Base-by-base conservation (phyloP, 2,888 invertebrate genomes). In the Smittia aterrima region DNA sequence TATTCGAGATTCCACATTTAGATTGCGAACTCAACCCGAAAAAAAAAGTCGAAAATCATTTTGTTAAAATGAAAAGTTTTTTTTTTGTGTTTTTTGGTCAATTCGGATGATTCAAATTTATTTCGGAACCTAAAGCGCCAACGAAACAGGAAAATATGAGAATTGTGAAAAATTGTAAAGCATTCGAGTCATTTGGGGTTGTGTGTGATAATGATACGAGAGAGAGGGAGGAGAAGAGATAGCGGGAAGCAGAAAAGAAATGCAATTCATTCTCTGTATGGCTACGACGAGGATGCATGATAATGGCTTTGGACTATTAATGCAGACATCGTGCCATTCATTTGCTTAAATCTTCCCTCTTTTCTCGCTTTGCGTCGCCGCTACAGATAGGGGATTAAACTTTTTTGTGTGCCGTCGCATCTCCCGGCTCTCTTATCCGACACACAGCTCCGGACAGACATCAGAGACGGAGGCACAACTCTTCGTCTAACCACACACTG, bases 271-370 rank as follows among this genome's bases (percentile, higher is more conserved):
- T 58, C 58, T 20, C 58, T 16, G 24, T 38, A 6, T 24, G 24
- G 24, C 24, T 9, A 58, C 9, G 3, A 18, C 18, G 22, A 16
- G 58, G 24, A 22, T 24, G 18, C 66, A 66, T 32, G 66, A 66
- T 66, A 66, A 66, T 7, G 32, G 66, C 16, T 22, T 27, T 9
- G 25, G 20, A 38, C 66, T 27, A 66, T 66, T 66, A 66, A 32
- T 66, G 66, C 66, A 66, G 66, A 66, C 66, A 66, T 27, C 24
- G 24, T 66, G 38, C 66, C 32, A 66, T 66, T 66, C 32, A 66
- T 66, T 66, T 66, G 18, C 38, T 27, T 16, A 66, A 66, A 58
- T 58, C 20, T 22, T 47, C 47, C 47, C 47, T 47, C 47, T 47
- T 47, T 47, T 62, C 62, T 62, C 62, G 13, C 62, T 62, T 25